These are phyloP conservation scores for Epinephelus fuscoguttatus DNA, from an alignment of 2,113 vertebrate species.

Conservation along the genomic window DNA sequence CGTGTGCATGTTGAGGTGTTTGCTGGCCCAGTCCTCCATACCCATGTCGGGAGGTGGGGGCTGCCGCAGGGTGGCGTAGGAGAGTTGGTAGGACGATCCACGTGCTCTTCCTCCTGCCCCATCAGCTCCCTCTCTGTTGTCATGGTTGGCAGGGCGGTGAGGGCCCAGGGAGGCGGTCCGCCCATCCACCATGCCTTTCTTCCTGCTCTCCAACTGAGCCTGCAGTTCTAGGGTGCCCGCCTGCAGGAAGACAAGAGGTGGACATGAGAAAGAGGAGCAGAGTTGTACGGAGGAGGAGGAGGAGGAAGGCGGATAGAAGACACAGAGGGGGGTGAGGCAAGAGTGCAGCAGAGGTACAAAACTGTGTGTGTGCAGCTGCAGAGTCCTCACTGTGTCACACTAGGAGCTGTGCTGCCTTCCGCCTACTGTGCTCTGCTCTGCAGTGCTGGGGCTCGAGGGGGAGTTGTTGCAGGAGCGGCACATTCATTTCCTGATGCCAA, in stretches of 20 bases:
- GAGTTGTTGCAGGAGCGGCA: conserved; percentile 49
- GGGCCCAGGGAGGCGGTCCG: conserved; percentile 77
- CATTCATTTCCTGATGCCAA: conserved; percentile 57
- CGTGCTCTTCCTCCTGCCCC: conserved; percentile 52
- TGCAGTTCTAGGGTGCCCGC: conserved; percentile 80
- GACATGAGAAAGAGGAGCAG: conserved; percentile 27
- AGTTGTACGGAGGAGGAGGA: conserved; percentile 5
- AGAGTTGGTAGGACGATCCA: conserved; percentile 80
- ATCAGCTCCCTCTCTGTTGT: conserved; percentile 66
- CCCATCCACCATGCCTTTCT: conserved; percentile 77
- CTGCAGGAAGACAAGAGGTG: conserved; percentile 72
- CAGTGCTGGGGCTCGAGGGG: conserved; percentile 41
- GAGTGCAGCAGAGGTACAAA: conserved; percentile 35
- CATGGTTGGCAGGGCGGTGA: conserved; percentile 64
- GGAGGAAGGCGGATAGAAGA: not conserved
- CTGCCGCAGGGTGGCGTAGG: conserved; percentile 87
- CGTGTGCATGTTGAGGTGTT: conserved; percentile 94
- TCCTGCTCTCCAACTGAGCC: conserved; percentile 80
- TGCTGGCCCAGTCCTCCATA: conserved; percentile 94
- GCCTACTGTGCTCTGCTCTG: conserved; percentile 47
- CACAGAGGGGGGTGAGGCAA: not conserved
- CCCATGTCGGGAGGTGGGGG: conserved; percentile 87
- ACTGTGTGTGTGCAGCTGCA: conserved; percentile 52
- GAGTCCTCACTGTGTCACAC: conserved; percentile 35
- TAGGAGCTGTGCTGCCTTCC: conserved; percentile 35